Evolutionary conservation across 2,113 vertebrate species (phyloP), one percentile per base, ranked within the genome.

Genomic region (Morphnarchus princeps): DNA sequence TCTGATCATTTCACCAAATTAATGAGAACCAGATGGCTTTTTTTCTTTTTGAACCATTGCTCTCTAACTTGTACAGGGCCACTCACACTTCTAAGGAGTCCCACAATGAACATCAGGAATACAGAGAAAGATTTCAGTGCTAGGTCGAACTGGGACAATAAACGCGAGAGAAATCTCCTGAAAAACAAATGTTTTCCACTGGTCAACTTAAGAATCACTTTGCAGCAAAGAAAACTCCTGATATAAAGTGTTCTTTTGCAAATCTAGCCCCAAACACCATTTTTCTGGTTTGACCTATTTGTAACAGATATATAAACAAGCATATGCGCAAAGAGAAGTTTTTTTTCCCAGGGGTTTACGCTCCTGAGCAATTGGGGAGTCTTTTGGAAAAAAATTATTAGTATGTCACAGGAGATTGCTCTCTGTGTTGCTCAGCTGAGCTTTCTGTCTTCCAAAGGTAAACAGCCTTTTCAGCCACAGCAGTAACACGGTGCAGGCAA

Each of bases 401-500:
- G 38, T 45, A 58, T 85, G 82, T 94, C 93, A 94, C 9, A 55
- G 50, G 71, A 93, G 59, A 95, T 38, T 81, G 84, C 69, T 87
- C 70, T 62, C 52, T 13, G 82, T 58, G 77, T 57, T 95, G 91
- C 94, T 97, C 90, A 90, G 70, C 76, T 87, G 77, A 95, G 96
- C 83, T 93, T 95, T 96, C 92, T 83, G 57, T n/a, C 87, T 97
- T 97, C 89, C 87, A 65, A 97, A 97, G 95, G 97, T 96, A 87
- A 97, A 95, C 81, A 89, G 80, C 69, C 9, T 93, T 96, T 96
- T 87, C 91, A 97, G 97, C 78, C 89, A 40, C 95, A 96, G 94
- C 79, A 93, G 93, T 82, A 97, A 95, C 96, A 96, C 3, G 63
- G 97, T 62, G 92, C 94, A 96, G 95, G 96, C 97, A 97, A 97